A percentile compares a stretch with the other conserved stretches of the same genome.
Evolutionary conservation across 1,140 invertebrate genomes (phyloP).

Genomic region (Phthorimaea operculella): DNA sequence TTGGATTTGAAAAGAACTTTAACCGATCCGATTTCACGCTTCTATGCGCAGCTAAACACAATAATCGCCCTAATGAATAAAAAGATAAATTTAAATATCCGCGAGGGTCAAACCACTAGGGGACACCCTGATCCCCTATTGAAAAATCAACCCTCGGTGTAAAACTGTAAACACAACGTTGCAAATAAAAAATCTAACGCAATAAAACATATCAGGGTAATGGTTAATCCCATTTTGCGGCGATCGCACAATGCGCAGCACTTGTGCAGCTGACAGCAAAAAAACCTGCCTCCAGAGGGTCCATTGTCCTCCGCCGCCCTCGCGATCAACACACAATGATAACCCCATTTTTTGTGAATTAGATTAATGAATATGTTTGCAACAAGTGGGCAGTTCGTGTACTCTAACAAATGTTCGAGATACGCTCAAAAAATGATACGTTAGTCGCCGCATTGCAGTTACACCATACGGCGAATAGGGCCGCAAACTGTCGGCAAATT

Average conservation of each 20-base stretch:
- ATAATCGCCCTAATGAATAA: slow-evolving; percentile 45
- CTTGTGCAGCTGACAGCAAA: slow-evolving; percentile 53
- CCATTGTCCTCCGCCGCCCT: slow-evolving; percentile 19
- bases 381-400: slow-evolving; percentile 38
- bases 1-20: slow-evolving; percentile 29
- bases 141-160: not conserved
- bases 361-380: slow-evolving; percentile 30
- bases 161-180: not conserved
- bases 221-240: slow-evolving; percentile 40
- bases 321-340: slow-evolving; percentile 11
- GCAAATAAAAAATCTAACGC: not conserved
- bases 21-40: slow-evolving; percentile 47
- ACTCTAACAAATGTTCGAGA: slow-evolving; percentile 1
- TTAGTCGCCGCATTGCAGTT: not conserved
- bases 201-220: slow-evolving; percentile 1
- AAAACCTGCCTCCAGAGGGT: slow-evolving; percentile 28
- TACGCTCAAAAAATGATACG: not conserved
- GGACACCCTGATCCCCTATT: not conserved
- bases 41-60: slow-evolving; percentile 36
- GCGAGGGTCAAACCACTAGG: slow-evolving; percentile 15
- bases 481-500: not conserved
- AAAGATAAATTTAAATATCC: slow-evolving; percentile 29
- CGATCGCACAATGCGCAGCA: slow-evolving; percentile 31
- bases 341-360: slow-evolving; percentile 23
- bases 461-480: not conserved